phyloP scores from a whole-genome alignment of 2,113 vertebrate genomes.

The Platysternon megacephalum region DNA sequence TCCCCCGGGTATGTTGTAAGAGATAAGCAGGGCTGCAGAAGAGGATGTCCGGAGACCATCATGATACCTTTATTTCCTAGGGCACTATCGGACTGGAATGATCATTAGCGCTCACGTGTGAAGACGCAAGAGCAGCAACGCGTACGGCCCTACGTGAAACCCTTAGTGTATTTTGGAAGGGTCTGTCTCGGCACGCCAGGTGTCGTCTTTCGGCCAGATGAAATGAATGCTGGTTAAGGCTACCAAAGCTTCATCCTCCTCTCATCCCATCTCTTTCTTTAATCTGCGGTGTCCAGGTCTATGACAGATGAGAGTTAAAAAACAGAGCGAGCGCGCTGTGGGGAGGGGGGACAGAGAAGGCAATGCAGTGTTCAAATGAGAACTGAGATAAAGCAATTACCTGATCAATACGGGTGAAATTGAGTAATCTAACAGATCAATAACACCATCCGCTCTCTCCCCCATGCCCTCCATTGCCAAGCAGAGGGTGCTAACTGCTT shows the following conservation, averaged over 20 bases:
- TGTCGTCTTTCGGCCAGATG: not conserved
- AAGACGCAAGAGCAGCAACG: no score
- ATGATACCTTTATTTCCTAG: not conserved
- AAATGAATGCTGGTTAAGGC: not conserved
- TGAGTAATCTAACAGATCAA: slow-evolving; percentile 70
- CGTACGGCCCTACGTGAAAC: not conserved
- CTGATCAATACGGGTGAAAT: slow-evolving; percentile 69
- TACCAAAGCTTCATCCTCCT: not conserved
- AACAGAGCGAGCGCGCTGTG: not conserved
- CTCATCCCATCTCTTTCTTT: not conserved
- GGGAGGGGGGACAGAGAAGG: slow-evolving; percentile 24
- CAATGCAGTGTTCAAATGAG: slow-evolving; percentile 64
- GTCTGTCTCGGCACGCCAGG: not conserved
- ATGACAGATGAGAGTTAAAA: not conserved
- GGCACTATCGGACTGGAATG: not conserved
- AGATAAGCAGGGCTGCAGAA: not conserved
- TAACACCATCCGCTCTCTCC: not conserved
- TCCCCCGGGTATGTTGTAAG: not conserved
- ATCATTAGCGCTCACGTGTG: not conserved
- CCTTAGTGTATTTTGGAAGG: not conserved
- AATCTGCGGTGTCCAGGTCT: not conserved
- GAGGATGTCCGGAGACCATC: not conserved
- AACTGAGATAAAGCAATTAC: slow-evolving; percentile 74
- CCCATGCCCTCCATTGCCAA: not conserved
- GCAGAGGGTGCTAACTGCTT: not conserved